These are phyloP conservation scores for Thaumetopoea pityocampa DNA, from an alignment of 1,140 invertebrate genomes.

Conservation along the genomic window DNA sequence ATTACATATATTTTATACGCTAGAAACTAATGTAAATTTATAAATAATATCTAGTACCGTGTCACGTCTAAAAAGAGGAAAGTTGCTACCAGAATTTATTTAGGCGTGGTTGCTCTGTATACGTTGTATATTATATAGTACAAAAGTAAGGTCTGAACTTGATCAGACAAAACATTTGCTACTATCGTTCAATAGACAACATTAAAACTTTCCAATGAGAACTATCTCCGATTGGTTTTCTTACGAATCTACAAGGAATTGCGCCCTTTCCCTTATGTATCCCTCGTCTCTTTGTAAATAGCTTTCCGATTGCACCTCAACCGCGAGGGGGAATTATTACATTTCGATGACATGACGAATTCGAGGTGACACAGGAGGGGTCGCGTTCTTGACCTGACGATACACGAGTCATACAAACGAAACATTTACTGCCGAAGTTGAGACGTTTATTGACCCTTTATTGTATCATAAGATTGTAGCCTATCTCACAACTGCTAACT, in stretches of 20 bases:
- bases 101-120: no score
- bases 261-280: conserved; percentile 28
- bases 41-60: no score
- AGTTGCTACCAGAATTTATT: no score
- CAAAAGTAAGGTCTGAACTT: background rate
- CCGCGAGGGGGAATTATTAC: conserved; percentile 63
- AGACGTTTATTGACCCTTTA: conserved; percentile 10
- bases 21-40: no score
- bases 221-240: conserved; percentile 46
- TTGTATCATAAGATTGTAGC: background rate
- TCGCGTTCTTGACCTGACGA: conserved; percentile 24
- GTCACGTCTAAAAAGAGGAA: no score
- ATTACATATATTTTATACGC: no score
- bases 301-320: conserved; percentile 45
- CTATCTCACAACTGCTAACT: no score
- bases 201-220: conserved; percentile 35
- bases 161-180: conserved; percentile 1
- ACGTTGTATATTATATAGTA: no score
- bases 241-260: conserved; percentile 34
- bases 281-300: conserved; percentile 59
- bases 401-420: conserved; percentile 14
- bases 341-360: conserved; percentile 72
- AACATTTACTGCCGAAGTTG: conserved; percentile 14
- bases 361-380: conserved; percentile 46
- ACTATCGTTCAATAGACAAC: conserved; percentile 1